Evolutionary conservation across 1,140 invertebrate species (phyloP).

Genomic region (Drosophila rufa): DNA sequence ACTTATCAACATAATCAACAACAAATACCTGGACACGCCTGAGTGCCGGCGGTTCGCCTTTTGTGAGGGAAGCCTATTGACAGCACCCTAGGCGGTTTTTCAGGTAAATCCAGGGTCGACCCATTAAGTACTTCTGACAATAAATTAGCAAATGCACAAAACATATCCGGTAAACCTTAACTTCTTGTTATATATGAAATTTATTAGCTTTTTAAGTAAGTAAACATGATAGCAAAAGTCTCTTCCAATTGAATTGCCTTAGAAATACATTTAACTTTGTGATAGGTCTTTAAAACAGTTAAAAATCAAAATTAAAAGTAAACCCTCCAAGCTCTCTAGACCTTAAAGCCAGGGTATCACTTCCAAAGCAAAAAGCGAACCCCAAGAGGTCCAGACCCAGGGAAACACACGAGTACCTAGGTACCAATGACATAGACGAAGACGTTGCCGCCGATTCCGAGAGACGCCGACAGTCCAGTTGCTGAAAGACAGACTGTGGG

Average conservation of each 20-base stretch:
- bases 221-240: too few species aligned
- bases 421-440: slow-evolving; percentile 35
- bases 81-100: slow-evolving; percentile 47
- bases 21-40: slow-evolving; percentile 81
- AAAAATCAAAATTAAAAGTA: too few species aligned
- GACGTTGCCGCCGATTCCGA: slow-evolving; percentile 44
- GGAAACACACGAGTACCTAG: slow-evolving; percentile 15
- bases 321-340: not conserved
- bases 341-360: slow-evolving; percentile 9
- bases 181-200: too few species aligned
- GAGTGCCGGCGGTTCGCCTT: slow-evolving; percentile 67
- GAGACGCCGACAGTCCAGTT: slow-evolving; percentile 24
- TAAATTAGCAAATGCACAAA: not conserved
- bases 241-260: too few species aligned
- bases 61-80: slow-evolving; percentile 62
- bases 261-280: not conserved
- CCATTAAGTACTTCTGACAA: not conserved
- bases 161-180: too few species aligned
- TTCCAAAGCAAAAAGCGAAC: slow-evolving; percentile 12
- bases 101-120: slow-evolving; percentile 8
- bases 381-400: slow-evolving; percentile 44
- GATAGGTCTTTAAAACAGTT: not conserved
- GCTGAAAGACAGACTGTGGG: slow-evolving; percentile 58
- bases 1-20: slow-evolving; percentile 83
- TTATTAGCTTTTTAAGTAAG: too few species aligned